Evolutionary conservation across 2,888 invertebrate species (phyloP).

Genomic region (Thereva unica): DNA sequence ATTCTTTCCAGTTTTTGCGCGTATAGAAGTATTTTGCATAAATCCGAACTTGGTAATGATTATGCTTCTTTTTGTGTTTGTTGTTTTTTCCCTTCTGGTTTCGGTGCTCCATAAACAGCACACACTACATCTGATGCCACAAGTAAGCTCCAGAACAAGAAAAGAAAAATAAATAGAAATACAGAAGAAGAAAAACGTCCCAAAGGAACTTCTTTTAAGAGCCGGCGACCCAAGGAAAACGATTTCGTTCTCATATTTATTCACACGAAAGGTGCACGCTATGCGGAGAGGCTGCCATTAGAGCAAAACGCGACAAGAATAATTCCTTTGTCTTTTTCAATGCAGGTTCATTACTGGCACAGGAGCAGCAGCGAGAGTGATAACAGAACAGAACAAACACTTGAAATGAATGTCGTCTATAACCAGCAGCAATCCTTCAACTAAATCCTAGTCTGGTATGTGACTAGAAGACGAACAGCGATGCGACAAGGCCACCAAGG

Average conservation of each 20-base stretch:
- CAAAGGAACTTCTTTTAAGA: conserved; percentile 1
- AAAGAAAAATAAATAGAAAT: conserved; percentile 1
- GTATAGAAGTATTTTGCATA: conserved; percentile 13
- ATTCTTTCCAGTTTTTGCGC: conserved; percentile 1
- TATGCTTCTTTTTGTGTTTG: neutral
- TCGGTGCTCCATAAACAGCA: neutral
- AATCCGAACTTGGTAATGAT: conserved; percentile 16
- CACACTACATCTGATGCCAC: no score
- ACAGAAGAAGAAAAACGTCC: neutral
- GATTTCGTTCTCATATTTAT: conserved; percentile 18
- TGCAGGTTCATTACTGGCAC: neutral
- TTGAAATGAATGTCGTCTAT: no score
- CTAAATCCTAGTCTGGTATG: no score
- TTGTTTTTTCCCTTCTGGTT: conserved; percentile 5
- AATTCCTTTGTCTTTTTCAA: conserved; percentile 23
- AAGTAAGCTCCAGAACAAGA: no score
- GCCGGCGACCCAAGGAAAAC: neutral
- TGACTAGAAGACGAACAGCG: no score
- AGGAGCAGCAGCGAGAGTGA: neutral
- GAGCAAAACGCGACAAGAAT: conserved; percentile 32
- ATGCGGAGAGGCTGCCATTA: conserved; percentile 18
- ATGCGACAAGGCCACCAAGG: no score
- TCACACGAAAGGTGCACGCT: conserved; percentile 21
- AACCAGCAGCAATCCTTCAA: no score
- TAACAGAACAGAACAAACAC: no score